A percentile compares a stretch with the other conserved stretches of the same genome.
Conservation (phyloP, 2,113 vertebrate genomes). For the Gasterosteus aculeatus region DNA sequence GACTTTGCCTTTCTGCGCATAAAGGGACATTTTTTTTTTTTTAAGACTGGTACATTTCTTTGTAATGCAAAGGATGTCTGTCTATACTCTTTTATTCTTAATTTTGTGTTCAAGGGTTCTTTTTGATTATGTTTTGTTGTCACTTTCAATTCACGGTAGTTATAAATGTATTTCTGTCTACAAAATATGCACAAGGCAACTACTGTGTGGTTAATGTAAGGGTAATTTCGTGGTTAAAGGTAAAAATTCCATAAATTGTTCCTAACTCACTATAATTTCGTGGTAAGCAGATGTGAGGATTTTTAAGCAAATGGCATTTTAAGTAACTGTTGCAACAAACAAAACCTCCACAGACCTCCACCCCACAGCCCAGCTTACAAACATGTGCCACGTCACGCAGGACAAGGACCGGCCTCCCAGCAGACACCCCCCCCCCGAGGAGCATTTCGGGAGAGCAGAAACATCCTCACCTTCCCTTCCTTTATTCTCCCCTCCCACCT, state of each 20-base stretch:
- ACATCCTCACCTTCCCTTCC: constrained; percentile 12
- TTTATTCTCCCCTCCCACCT: constrained; percentile 1
- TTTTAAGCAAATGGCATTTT: no score
- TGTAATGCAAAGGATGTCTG: neutral
- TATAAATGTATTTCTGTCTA: neutral
- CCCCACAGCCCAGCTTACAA: constrained; percentile 43
- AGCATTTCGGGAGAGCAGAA: constrained; percentile 31
- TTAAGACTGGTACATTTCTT: neutral
- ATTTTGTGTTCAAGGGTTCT: no score
- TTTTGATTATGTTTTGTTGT: neutral
- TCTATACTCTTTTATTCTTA: neutral
- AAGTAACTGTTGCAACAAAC: no score
- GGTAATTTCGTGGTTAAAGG: no score
- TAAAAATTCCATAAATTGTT: no score
- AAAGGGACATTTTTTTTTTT: neutral
- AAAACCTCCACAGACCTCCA: no score
- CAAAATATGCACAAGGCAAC: neutral
- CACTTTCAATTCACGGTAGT: no score
- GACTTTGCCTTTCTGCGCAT: neutral
- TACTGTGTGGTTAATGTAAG: neutral
- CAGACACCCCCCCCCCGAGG: constrained; percentile 13
- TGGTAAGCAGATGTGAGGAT: no score
- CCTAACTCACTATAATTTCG: no score
- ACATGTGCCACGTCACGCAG: constrained; percentile 50
- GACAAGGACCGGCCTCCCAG: constrained; percentile 31